Evolutionary conservation across 2,113 vertebrate species (phyloP), one percentile per base, ranked within the genome.

Genomic region (Aramus guarauna): DNA sequence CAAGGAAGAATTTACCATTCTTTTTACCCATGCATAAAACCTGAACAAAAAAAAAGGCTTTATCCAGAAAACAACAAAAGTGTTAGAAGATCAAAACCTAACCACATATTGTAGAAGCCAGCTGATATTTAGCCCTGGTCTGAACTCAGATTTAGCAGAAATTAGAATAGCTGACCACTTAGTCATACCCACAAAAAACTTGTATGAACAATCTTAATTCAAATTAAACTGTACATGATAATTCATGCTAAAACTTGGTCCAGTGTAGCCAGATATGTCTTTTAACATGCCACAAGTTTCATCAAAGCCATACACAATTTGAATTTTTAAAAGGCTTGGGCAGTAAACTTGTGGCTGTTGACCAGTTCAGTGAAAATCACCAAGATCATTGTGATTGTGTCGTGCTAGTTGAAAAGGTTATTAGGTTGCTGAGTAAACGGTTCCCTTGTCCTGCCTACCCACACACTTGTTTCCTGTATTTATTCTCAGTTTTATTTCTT

Each of bases 401-500:
- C 58, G 56, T 55, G 37, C 22, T 20, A 90, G 74, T 47, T 92
- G n/a, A 82, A 88, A 76, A 88, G 75, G 81, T 37, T 52, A 73
- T 85, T 41, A 86, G 52, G 79, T 19, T 96, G 78, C 85, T 86
- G 69, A 92, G 78, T 94, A 90, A 96, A 93, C 26, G 45, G 79
- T 82, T 76, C 37, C 37, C 79, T 81, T 59, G 21, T 73, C 62
- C 71, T 62, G 92, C 90, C 85, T 76, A 82, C 83, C 85, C 91
- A 77, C 88, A 81, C 71, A 63, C 37, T 96, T 83, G 84, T 96
- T 97, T 96, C 96, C 94, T 84, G 36, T 92, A 76, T 87, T 95
- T 91, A 80, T 62, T 96, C 84, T 90, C 95, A 95, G 80, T 56
- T 97, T 95, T 85, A 71, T 88, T 71, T 94, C 81, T 97, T 92